Base-by-base conservation (phyloP, 2,113 vertebrate genomes). In the Tinamus guttatus region DNA sequence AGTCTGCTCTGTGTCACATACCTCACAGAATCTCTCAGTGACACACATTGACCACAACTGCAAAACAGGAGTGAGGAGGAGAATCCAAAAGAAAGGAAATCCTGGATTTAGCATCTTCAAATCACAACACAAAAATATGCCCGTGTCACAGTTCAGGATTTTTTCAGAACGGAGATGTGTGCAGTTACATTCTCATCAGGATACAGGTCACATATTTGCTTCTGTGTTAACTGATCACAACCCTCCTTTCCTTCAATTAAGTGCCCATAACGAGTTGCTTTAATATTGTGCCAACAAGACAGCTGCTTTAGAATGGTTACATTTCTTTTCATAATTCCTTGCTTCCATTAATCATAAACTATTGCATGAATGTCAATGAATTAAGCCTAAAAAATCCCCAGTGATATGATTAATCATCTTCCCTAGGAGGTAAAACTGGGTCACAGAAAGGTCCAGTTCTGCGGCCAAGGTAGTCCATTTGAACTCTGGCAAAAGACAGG, bases 231-330 rank as follows among this genome's bases (percentile, higher is more conserved):
- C 52, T 62, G 67, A 78, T 80, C 68, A 51, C 77, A 93, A 85
- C 83, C 90, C 38, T 87, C 27, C 81, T 87, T 95, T 92, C 67
- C 74, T 89, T 96, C 63, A 79, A 52, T 88, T 93, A 89, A 94
- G 38, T 85, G 64, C 25, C 62, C 58, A 56, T 81, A 68, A 92
- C 81, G 41, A 81, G 15, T 40, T 81, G 28, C 56, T 90, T 78
- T 90, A 93, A 75, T 90, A 81, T 84, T 92, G 62, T 92, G 77
- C 77, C 84, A 94, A 90, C 49, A 94, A 90, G 84, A 65, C 69
- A 79, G 68, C 74, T 94, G 73, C 62, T 38, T 60, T 64, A 86
- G 64, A 90, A 84, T 16, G 59, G 32, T 47, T 90, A 67, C 0
- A 54, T 75, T 87, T 84, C 11, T 84, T 86, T 75, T 76, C 77